Evolutionary conservation across 2,888 invertebrate species (phyloP).

Genomic region (Nipponacmea schrenckii): DNA sequence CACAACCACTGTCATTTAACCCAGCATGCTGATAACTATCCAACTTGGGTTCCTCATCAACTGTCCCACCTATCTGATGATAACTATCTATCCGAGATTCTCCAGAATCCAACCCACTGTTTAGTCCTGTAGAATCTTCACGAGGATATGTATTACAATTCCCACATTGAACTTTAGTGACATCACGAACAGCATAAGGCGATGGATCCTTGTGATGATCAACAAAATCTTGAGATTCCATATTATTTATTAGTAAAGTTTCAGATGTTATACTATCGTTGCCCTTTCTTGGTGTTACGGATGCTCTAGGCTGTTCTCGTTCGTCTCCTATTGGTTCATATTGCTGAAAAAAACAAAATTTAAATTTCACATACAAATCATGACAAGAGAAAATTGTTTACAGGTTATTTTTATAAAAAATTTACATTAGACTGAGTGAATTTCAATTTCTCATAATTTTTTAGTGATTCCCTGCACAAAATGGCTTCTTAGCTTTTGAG

Average conservation of each 20-base stretch:
- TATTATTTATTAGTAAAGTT: conserved; percentile 9
- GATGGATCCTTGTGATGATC: not conserved
- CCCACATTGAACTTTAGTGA: not conserved
- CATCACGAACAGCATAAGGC: not conserved
- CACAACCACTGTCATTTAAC: not conserved
- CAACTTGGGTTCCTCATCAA: not conserved
- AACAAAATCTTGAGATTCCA: conserved; percentile 11
- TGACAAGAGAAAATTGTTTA: too few relatives aligned
- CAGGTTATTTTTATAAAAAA: too few relatives aligned
- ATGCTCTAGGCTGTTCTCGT: not conserved
- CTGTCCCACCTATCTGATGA: not conserved
- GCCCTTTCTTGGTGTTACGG: not conserved
- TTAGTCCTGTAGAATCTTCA: not conserved
- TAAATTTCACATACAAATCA: too few relatives aligned
- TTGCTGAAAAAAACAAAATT: not conserved
- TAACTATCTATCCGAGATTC: not conserved
- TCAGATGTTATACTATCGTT: conserved; percentile 18
- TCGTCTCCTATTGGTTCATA: not conserved
- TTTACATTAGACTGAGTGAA: too few relatives aligned
- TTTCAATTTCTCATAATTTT: too few relatives aligned
- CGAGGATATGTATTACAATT: not conserved
- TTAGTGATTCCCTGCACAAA: too few relatives aligned
- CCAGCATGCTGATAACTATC: not conserved
- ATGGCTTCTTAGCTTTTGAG: too few relatives aligned
- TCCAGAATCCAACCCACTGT: not conserved